Percentiles rank a stretch among this genome's conserved stretches.
phyloP scores from a whole-genome alignment of 1,140 invertebrate genomes.

The Euura saliciscinereae region DNA sequence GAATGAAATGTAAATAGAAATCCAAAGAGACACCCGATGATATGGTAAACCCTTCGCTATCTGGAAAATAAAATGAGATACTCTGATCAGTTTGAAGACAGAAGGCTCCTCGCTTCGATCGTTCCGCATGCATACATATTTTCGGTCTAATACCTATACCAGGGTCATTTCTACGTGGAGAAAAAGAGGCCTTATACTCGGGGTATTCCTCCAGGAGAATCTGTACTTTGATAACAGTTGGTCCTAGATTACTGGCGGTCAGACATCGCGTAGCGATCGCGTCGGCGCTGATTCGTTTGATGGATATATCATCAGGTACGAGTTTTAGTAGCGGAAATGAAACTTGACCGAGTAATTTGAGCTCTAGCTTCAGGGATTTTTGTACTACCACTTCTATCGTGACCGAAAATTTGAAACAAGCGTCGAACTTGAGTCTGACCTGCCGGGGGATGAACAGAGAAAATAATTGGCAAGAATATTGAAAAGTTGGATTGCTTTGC shows the following conservation, averaged over 20 bases:
- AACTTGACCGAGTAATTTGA: slow-evolving; percentile 35
- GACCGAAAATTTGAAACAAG: slow-evolving; percentile 24
- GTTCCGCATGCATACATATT: background rate
- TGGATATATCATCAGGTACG: slow-evolving; percentile 28
- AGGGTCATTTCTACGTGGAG: slow-evolving; percentile 10
- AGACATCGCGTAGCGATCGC: slow-evolving; percentile 31
- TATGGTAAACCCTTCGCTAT: slow-evolving; percentile 10
- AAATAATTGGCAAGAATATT: background rate
- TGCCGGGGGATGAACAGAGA: background rate
- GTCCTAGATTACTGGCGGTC: slow-evolving; percentile 33
- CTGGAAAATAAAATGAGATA: background rate
- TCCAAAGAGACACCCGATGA: slow-evolving; percentile 16
- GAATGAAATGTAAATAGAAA: slow-evolving; percentile 43
- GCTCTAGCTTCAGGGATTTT: slow-evolving; percentile 17
- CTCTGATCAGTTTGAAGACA: background rate
- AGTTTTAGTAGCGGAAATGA: slow-evolving; percentile 36
- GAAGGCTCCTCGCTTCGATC: background rate
- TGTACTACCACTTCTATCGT: slow-evolving; percentile 25
- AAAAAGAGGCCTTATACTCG: slow-evolving; percentile 35
- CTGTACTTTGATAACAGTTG: slow-evolving; percentile 27
- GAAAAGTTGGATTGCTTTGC: background rate
- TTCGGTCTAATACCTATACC: slow-evolving; percentile 22
- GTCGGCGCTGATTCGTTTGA: slow-evolving; percentile 32
- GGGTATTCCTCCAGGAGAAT: slow-evolving; percentile 40
- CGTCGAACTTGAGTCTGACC: slow-evolving; percentile 21